These are phyloP conservation scores for Pomatorhinus ruficollis DNA, from an alignment of 2,113 vertebrate genomes.

Conservation along the genomic window DNA sequence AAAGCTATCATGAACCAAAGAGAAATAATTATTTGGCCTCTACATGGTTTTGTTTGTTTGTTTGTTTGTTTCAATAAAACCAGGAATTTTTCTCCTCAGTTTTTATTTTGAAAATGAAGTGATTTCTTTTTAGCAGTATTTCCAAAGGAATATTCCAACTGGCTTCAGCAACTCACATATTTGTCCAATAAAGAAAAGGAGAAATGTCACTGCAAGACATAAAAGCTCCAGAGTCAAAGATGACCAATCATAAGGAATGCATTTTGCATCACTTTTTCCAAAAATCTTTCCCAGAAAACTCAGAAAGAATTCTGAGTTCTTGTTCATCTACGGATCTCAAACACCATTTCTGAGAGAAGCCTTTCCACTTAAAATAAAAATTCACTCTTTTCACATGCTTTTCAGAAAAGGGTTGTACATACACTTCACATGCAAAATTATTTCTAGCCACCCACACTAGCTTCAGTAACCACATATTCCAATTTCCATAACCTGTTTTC, in stretches of 20 bases:
- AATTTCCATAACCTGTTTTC: constrained; percentile 64
- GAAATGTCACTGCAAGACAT: constrained; percentile 12
- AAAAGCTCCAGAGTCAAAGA: constrained; percentile 12
- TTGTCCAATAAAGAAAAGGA: constrained; percentile 8
- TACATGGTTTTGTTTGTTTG: background rate
- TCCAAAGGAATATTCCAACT: constrained; percentile 39
- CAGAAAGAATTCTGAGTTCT: background rate
- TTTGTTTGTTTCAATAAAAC: background rate
- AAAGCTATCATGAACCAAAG: background rate
- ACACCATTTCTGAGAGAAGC: background rate
- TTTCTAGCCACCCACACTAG: constrained; percentile 61
- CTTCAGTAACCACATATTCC: constrained; percentile 55
- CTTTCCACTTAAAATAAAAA: constrained; percentile 36
- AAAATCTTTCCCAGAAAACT: background rate
- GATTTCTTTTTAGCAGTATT: constrained; percentile 6
- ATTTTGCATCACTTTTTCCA: background rate
- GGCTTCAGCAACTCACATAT: constrained; percentile 9
- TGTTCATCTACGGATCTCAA: background rate
- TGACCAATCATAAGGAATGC: background rate
- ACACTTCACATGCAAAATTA: constrained; percentile 61
- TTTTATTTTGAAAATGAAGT: constrained; percentile 22
- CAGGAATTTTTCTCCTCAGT: background rate
- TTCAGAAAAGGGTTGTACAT: constrained; percentile 32
- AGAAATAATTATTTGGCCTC: background rate
- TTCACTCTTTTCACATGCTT: constrained; percentile 1